These are phyloP conservation scores for Craniophora ligustri DNA, from an alignment of 2,888 invertebrate genomes.

Conservation along the genomic window DNA sequence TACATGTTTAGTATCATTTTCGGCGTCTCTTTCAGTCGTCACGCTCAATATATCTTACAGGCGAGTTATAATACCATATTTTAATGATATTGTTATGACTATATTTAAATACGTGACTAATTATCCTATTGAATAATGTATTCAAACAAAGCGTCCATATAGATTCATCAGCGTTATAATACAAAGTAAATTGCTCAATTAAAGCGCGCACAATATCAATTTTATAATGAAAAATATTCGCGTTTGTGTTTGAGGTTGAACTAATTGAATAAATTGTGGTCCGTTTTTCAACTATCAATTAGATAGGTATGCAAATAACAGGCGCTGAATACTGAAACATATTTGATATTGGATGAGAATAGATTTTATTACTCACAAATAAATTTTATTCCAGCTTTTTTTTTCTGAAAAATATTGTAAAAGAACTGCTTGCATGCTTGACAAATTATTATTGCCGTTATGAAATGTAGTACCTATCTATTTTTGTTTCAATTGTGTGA, in stretches of 20 bases:
- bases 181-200: conserved; percentile 41
- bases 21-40: conserved; percentile 94
- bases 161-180: conserved; percentile 37
- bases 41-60: conserved; percentile 95
- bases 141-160: conserved; percentile 29
- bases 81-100: neutral
- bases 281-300: conserved; percentile 26
- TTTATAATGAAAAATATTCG: conserved; percentile 41
- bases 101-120: neutral
- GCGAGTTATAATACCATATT: conserved; percentile 70
- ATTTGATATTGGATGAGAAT: conserved; percentile 5
- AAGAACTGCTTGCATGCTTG: too few species aligned
- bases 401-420: neutral
- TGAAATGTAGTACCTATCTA: too few species aligned
- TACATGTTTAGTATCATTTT: conserved; percentile 94
- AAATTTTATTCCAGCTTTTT: neutral
- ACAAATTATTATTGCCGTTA: too few species aligned
- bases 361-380: neutral
- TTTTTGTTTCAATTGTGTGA: conserved; percentile 55
- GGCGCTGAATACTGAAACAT: conserved; percentile 8
- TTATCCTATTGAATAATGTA: conserved; percentile 1
- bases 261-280: conserved; percentile 25
- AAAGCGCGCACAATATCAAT: conserved; percentile 34
- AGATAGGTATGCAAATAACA: conserved; percentile 32
- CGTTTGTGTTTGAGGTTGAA: conserved; percentile 23